A percentile compares a stretch with the other conserved stretches of the same genome.
These are phyloP conservation scores for Melieria picta DNA, from an alignment of 2,888 invertebrate genomes.

Conservation along the genomic window DNA sequence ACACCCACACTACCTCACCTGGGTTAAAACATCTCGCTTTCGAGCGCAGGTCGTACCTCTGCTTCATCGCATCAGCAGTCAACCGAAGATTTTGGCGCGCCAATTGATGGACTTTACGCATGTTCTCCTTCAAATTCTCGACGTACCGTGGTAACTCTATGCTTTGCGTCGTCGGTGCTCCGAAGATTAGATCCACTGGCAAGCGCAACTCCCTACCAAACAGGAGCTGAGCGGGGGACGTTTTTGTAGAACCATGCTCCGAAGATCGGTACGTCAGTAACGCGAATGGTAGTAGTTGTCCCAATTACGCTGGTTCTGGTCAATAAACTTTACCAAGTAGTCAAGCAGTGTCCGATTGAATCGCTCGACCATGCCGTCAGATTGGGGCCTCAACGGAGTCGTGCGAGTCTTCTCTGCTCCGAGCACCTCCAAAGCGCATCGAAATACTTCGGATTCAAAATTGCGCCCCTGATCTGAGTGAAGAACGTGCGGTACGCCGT, in stretches of 20 bases:
- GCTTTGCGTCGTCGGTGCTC: conserved; percentile 39
- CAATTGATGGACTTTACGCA: background rate
- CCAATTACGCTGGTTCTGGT: conserved; percentile 39
- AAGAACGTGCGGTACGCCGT: conserved; percentile 36
- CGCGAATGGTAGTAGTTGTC: conserved; percentile 37
- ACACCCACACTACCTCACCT: background rate
- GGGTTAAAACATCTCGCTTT: background rate
- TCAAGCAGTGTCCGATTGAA: conserved; percentile 46
- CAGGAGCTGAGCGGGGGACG: conserved; percentile 40
- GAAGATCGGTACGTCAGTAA: conserved; percentile 38
- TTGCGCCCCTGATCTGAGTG: conserved; percentile 40
- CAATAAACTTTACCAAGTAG: conserved; percentile 42
- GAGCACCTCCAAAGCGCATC: conserved; percentile 31
- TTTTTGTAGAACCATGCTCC: conserved; percentile 38
- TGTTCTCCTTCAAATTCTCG: background rate
- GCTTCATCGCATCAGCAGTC: background rate
- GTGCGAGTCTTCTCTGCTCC: conserved; percentile 43
- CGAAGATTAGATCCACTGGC: conserved; percentile 43
- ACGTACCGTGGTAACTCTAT: background rate
- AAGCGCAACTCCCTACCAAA: conserved; percentile 44
- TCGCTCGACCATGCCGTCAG: conserved; percentile 51
- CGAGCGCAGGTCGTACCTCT: no score
- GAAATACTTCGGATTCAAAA: conserved; percentile 35
- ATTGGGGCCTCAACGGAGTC: conserved; percentile 51
- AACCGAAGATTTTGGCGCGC: background rate